Evolutionary conservation across 2,888 invertebrate genomes (phyloP), one percentile per base, ranked within the genome.

Genomic region (Troides helena): DNA sequence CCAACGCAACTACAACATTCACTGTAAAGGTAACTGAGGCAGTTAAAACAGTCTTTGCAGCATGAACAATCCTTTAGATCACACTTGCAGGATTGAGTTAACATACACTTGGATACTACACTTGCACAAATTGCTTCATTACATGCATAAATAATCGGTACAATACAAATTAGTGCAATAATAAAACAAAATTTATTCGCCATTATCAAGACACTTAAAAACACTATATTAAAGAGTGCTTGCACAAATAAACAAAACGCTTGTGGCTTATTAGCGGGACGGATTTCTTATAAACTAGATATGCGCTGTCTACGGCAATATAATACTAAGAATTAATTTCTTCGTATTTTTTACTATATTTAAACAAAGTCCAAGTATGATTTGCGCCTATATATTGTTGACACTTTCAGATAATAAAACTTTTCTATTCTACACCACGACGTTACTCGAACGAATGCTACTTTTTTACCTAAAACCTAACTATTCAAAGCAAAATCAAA

Each of bases 1-100:
- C 99, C 99, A 78, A 99, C 98, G 93, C 99, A 99, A 68, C 98
- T 98, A 85, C 99, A 99, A 89, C 99, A 99, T 87, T 99, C 98
- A 75, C 95, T 96, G 87, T 98, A 99, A 65, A 98, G 94, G 80
- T 96, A 95, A 76, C 96, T 96, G 70, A 99, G 94, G 83, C 99
- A 99, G 81, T 95, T 96, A 78, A 96, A 96, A 82, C 99, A 99
- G 84, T 98, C 98, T 80, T 96, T 96, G 90, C 98, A 99, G 85
- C 98, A 99, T n/a, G 97, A 96, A 84, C 98, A 98, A 85, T 97
- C 97, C 81, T 95, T 96, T 79, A 98, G 93, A 85, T 99, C 98
- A 89, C 99, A 99, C 87, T 98, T 98, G 92, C 99, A 99, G 65
- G 98, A 97, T 85, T 98, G 97, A 18, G 98, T 98, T 74, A 99